phyloP scores from a whole-genome alignment of 2,797 vertebrate species.

The Xiphorhynchus erythropygius region DNA sequence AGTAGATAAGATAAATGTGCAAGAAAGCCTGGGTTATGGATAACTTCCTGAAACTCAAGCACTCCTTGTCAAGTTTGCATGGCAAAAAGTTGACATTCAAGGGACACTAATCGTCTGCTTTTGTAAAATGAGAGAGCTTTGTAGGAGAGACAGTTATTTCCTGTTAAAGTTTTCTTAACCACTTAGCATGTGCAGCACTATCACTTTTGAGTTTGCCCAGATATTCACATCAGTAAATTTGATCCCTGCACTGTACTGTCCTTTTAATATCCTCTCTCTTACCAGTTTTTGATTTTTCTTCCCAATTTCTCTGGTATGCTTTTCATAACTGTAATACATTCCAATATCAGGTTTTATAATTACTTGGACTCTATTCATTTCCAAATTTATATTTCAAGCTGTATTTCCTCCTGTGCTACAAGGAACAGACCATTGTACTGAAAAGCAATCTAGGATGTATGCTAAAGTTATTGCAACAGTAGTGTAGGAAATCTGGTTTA shows the following conservation, averaged over 20 bases:
- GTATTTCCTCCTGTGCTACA: conserved; percentile 5
- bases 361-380: conserved; percentile 23
- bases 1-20: not conserved
- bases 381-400: conserved; percentile 19
- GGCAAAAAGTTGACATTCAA: not conserved
- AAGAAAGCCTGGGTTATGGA: not conserved
- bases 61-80: not conserved
- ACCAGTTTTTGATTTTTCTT: conserved; percentile 30
- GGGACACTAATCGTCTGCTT: not conserved
- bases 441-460: not conserved
- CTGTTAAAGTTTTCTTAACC: not conserved
- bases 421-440: not conserved
- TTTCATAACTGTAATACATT: conserved; percentile 28
- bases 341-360: conserved; percentile 32
- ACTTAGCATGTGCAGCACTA: not conserved
- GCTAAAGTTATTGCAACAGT: not conserved
- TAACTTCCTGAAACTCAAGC: not conserved
- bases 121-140: conserved; percentile 8
- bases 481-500: not conserved
- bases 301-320: not conserved
- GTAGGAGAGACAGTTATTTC: conserved; percentile 5
- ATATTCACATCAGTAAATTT: conserved; percentile 3
- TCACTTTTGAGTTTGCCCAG: not conserved
- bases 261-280: conserved; percentile 27
- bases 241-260: not conserved